These are phyloP conservation scores for Loxodonta africana DNA, from an alignment of 2,113 vertebrate species.

Conservation along the genomic window DNA sequence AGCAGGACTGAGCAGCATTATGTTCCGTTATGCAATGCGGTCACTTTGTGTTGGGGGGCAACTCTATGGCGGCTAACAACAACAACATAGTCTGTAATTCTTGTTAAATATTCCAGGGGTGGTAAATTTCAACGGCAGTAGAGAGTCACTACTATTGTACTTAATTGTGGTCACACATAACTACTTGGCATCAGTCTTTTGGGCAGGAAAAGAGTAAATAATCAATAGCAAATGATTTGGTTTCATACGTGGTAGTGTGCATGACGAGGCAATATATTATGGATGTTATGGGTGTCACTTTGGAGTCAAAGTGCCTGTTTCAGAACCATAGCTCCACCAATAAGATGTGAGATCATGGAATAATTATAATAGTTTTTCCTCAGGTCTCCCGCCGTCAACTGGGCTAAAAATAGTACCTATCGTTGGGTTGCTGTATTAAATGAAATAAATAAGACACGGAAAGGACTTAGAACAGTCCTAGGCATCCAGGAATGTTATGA, in stretches of 20 bases:
- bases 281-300: background rate
- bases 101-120: background rate
- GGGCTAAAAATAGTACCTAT: background rate
- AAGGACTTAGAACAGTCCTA: background rate
- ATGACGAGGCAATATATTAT: background rate
- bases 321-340: background rate
- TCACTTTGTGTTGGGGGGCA: background rate
- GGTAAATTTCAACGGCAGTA: background rate
- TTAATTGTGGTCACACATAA: conserved; percentile 21
- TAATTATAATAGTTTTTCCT: background rate
- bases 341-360: background rate
- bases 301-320: background rate
- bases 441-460: background rate
- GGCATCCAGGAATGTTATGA: background rate
- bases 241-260: background rate
- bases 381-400: background rate
- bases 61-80: background rate
- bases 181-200: conserved; percentile 6
- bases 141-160: conserved; percentile 1
- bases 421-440: background rate
- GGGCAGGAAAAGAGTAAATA: conserved; percentile 29
- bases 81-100: background rate
- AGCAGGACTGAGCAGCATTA: background rate
- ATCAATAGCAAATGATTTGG: background rate
- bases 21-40: background rate